A percentile compares a stretch with the other conserved stretches of the same genome.
phyloP scores from a whole-genome alignment of 2,113 vertebrate species.

The Columba livia region DNA sequence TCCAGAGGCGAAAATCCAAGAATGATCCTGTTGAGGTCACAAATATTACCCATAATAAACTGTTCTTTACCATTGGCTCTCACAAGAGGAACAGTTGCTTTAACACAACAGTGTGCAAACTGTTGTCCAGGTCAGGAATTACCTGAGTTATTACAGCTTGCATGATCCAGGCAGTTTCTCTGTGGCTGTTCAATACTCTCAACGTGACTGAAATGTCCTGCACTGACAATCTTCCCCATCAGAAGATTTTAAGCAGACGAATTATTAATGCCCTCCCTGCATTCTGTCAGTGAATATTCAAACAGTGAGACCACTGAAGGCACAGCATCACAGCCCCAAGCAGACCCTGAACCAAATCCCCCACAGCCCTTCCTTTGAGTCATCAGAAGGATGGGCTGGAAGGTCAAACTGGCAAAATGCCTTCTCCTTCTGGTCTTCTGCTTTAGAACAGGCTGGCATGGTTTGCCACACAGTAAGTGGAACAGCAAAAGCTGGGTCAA shows the following conservation, averaged over 20 bases:
- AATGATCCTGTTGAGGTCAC: background rate
- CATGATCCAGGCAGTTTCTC: background rate
- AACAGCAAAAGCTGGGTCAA: background rate
- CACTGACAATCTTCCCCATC: background rate
- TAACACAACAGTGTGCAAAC: background rate
- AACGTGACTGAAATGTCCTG: background rate
- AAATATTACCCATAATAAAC: background rate
- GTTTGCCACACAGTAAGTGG: background rate
- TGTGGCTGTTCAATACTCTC: background rate
- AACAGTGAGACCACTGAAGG: background rate
- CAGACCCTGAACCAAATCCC: background rate
- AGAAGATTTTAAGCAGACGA: background rate
- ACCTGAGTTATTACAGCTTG: fast-evolving
- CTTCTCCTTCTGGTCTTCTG: background rate
- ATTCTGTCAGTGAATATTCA: background rate
- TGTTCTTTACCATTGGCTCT: background rate
- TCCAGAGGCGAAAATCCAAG: background rate
- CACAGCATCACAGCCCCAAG: background rate
- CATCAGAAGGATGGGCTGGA: background rate
- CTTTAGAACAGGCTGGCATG: background rate
- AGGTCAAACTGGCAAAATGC: background rate
- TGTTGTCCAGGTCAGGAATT: background rate
- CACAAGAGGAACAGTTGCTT: background rate
- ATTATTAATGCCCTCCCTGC: background rate
- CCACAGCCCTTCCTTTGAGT: background rate